Base-by-base conservation (phyloP, 2,888 invertebrate species). In the Brenthis daphne region DNA sequence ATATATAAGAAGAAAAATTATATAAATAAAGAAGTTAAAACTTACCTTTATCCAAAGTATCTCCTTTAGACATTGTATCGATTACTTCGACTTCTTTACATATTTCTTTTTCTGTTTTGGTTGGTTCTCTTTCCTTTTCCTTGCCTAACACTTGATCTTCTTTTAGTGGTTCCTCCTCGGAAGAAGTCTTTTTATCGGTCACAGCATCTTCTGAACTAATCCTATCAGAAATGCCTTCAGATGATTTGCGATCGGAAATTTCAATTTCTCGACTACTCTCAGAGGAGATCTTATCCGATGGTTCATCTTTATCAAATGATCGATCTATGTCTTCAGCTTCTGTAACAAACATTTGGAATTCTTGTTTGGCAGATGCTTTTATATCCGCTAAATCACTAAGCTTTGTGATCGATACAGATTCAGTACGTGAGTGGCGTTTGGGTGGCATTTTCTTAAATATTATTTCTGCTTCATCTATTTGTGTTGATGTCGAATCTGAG, bases 151-250 rank as follows among this genome's bases (percentile, higher is more conserved):
- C 57, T 50, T 73, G 72, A n/a, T 84, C 82, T 57, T 85, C 85
- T 77, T 82, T 87, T 0, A 77, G 72, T 0, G 77, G 80, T 58
- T 89, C 89, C 75, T 92, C 92, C 79, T 93, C 93, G 2, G 92
- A 92, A 8, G 93, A 93, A 6, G 92, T 89, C 70, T 93, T 93
- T 74, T 93, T 93, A 70, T 92, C 93, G 8, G 93, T 93, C 0
- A 93, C 93, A 16, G 89, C 93, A 74, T 93, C 93, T 83, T 93
- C 93, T 13, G 93, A 93, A 73, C 92, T 92, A 24, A 93, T 93
- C 71, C 83, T 90, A 64, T 93, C 93, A 47, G 93, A 93, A 70
- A 92, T 84, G n/a, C 91, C 92, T 76, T 93, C 93, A 2, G 93
- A 93, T 55, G 92, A 93, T 77, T 93, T 93, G 53, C 87, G 80